phyloP scores from a whole-genome alignment of 2,797 vertebrate species.

The Sebastiscus tertius region DNA sequence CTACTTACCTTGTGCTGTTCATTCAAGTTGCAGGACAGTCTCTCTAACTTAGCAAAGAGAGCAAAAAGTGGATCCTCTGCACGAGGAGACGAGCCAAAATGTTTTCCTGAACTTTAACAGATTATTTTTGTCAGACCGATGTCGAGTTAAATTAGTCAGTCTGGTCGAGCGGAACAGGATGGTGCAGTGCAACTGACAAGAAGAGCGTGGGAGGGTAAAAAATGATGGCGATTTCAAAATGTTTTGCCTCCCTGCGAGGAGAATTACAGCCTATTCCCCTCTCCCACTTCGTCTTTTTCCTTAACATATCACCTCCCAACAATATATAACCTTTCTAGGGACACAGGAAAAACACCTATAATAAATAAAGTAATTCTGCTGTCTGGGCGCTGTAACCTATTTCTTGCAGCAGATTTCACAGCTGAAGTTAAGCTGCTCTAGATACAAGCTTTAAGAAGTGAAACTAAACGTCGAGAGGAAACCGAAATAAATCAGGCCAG shows the following conservation, averaged over 20 bases:
- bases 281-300: not conserved
- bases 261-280: not conserved
- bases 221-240: not conserved
- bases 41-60: not conserved
- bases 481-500: not conserved
- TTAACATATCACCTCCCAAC: not conserved
- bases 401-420: not conserved
- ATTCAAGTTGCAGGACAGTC: not conserved
- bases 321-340: not conserved
- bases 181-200: not conserved
- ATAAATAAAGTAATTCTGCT: not conserved
- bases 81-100: not conserved
- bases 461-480: not conserved
- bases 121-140: not conserved
- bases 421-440: not conserved
- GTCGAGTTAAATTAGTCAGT: not conserved
- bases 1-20: not conserved
- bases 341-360: not conserved
- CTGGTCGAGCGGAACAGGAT: not conserved
- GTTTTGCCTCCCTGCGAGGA: not conserved
- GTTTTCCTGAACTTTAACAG: not conserved
- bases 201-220: not conserved
- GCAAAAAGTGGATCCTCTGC: not conserved
- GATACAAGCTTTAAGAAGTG: not conserved
- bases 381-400: not conserved